phyloP scores from a whole-genome alignment of 2,797 vertebrate species.

The Tauraco hartlaubi region DNA sequence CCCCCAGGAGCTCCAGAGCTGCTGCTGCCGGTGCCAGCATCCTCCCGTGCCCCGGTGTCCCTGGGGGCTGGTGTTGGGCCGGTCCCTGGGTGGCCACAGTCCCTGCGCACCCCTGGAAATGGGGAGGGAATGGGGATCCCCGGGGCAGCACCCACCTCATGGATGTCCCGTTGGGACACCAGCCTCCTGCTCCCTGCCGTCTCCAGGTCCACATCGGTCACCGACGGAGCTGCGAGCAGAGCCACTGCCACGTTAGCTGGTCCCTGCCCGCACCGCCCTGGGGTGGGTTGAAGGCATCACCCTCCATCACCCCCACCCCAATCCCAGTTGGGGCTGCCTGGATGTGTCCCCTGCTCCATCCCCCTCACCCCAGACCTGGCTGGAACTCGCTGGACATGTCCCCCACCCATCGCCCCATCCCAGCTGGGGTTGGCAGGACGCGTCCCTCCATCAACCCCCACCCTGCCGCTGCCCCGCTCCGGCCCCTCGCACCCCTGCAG shows the following conservation, averaged over 20 bases:
- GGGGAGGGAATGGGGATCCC: neutral
- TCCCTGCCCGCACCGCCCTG: neutral
- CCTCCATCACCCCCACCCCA: neutral
- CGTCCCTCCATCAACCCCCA: fast-evolving
- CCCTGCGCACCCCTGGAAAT: fast-evolving
- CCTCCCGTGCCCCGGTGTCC: fast-evolving
- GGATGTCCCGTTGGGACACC: neutral
- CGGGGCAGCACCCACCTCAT: constrained; percentile 52
- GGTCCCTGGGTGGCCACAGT: neutral
- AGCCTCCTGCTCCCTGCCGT: neutral
- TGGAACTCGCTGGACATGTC: neutral
- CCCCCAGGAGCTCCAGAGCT: neutral
- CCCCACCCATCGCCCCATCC: neutral
- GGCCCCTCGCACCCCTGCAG: neutral
- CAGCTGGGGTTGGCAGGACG: neutral
- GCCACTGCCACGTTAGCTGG: fast-evolving
- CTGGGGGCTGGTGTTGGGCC: neutral
- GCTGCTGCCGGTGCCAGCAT: fast-evolving
- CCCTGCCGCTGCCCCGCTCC: neutral
- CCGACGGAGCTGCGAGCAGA: neutral
- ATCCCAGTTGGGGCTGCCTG: neutral
- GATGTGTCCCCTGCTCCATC: neutral
- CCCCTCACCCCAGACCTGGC: neutral
- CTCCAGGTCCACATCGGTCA: constrained; percentile 35
- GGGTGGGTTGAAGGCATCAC: neutral